A percentile compares a stretch with the other conserved stretches of the same genome.
Conservation (phyloP, 2,888 invertebrate genomes). For the Nysson spinosus region DNA sequence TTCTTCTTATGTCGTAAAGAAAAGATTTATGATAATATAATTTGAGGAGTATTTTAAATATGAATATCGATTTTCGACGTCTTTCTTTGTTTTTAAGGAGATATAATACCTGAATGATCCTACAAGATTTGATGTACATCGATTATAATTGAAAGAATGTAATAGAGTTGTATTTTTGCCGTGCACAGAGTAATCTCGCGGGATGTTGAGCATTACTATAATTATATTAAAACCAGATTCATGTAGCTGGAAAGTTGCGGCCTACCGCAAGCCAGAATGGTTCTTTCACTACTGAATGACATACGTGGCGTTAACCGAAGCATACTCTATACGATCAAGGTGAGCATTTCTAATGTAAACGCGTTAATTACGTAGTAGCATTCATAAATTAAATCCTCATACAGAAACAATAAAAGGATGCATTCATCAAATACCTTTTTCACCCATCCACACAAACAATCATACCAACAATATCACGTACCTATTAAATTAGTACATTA, state of each 20-base stretch:
- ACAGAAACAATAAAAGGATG: too few relatives aligned
- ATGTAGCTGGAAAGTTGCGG: conserved; percentile 61
- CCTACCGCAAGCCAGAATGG: conserved; percentile 46
- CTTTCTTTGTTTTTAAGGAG: too few relatives aligned
- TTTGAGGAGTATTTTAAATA: too few relatives aligned
- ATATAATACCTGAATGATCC: too few relatives aligned
- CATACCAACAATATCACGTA: too few relatives aligned
- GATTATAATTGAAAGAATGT: conserved; percentile 15
- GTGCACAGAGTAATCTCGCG: conserved; percentile 47
- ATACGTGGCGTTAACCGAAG: conserved; percentile 30
- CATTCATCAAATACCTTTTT: too few relatives aligned
- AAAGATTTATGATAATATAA: too few relatives aligned
- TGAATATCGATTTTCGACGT: too few relatives aligned
- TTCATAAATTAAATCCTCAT: too few relatives aligned
- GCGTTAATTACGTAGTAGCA: background rate
- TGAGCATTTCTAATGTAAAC: background rate
- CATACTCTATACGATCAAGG: background rate
- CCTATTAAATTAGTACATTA: too few relatives aligned
- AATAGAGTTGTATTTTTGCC: conserved; percentile 41
- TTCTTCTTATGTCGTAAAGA: too few relatives aligned
- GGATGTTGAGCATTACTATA: conserved; percentile 64
- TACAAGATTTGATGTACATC: background rate
- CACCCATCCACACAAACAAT: too few relatives aligned
- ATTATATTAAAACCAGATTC: conserved; percentile 65
- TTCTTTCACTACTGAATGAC: conserved; percentile 40